These are phyloP conservation scores for Gryllus bimaculatus DNA, from an alignment of 1,140 invertebrate species.

Conservation along the genomic window DNA sequence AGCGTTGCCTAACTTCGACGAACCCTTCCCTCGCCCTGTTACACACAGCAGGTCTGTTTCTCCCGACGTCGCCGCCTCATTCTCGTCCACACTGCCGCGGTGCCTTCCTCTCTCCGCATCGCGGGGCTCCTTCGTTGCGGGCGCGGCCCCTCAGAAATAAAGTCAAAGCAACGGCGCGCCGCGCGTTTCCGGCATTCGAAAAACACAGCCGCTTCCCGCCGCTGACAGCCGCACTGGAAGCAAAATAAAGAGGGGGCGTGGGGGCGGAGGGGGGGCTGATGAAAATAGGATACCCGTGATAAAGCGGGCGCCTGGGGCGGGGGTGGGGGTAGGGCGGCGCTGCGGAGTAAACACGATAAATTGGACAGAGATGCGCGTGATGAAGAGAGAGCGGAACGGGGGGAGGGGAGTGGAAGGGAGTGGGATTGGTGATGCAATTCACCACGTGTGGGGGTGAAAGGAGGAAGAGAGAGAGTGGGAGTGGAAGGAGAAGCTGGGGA, in stretches of 20 bases:
- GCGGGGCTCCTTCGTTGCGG: too few species aligned
- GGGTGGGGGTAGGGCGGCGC: too few species aligned
- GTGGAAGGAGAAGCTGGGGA: too few species aligned
- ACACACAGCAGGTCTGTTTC: not conserved
- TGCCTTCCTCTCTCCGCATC: not conserved
- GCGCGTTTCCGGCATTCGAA: not conserved
- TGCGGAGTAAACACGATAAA: not conserved
- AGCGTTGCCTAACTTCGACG: too few species aligned
- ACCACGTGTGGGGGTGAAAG: too few species aligned
- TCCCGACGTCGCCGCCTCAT: not conserved
- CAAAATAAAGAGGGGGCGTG: not conserved
- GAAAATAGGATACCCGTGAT: not conserved
- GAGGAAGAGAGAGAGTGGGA: too few species aligned
- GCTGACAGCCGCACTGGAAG: not conserved
- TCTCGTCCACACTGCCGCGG: not conserved
- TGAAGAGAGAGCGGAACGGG: not conserved
- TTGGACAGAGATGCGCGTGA: not conserved
- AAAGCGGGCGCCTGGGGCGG: too few species aligned
- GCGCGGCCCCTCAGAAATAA: not conserved
- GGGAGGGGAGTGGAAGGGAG: too few species aligned
- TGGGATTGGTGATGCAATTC: too few species aligned
- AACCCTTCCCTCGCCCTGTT: not conserved
- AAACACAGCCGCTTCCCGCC: not conserved
- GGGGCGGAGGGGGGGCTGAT: not conserved
- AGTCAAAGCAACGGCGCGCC: not conserved